These are phyloP conservation scores for Homarus americanus DNA, from an alignment of 1,140 invertebrate species.

Conservation along the genomic window DNA sequence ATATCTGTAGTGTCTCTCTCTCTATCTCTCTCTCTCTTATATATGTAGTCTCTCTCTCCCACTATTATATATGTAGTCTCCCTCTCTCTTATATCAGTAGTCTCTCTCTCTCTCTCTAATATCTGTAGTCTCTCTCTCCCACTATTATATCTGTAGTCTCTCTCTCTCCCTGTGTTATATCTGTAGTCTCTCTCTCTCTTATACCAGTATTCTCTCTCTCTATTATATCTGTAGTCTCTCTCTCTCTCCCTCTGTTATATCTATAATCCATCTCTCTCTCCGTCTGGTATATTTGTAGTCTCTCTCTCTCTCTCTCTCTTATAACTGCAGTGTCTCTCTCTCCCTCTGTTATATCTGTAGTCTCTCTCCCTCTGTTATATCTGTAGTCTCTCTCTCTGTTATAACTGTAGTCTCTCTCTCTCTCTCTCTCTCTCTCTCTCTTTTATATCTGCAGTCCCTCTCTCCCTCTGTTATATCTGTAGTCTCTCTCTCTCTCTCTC, in stretches of 20 bases:
- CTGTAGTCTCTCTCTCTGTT: background rate
- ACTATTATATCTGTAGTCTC: background rate
- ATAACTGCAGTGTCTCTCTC: background rate
- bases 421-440: background rate
- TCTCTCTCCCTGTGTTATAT: background rate
- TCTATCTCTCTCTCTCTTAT: background rate
- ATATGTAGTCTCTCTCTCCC: background rate
- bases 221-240: background rate
- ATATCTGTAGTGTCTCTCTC: no score
- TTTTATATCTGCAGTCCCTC: background rate
- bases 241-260: no score
- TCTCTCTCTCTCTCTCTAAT: background rate
- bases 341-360: no score
- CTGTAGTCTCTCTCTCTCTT: background rate
- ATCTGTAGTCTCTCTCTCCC: background rate
- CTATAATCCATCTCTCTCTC: no score
- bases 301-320: background rate
- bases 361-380: no score
- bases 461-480: background rate
- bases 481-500: background rate
- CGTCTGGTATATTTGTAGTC: background rate
- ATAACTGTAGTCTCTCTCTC: background rate
- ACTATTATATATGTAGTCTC: background rate
- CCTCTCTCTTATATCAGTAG: no score
- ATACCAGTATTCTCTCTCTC: background rate